A percentile compares a stretch with the other conserved stretches of the same genome.
phyloP scores from a whole-genome alignment of 2,888 invertebrate genomes.

The Spodoptera littoralis region DNA sequence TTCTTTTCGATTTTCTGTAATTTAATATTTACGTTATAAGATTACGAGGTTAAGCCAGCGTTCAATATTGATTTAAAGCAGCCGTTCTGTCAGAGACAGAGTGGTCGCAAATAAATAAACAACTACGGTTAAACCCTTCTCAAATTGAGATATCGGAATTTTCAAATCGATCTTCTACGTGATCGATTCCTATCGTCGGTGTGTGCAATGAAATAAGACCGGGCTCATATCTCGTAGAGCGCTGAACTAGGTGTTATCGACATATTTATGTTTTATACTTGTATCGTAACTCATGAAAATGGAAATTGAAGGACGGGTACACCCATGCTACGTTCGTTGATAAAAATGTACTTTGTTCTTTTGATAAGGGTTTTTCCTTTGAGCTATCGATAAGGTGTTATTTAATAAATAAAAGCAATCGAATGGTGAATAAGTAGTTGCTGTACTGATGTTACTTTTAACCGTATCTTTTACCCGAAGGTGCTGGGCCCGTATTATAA shows the following conservation, averaged over 20 bases:
- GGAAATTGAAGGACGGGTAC: slow-evolving; percentile 41
- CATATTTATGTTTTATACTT: slow-evolving; percentile 15
- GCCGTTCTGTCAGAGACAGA: slow-evolving; percentile 43
- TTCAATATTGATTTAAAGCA: slow-evolving; percentile 57
- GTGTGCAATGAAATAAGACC: slow-evolving; percentile 38
- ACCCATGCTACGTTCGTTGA: slow-evolving; percentile 16
- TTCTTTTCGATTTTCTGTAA: slow-evolving; percentile 49
- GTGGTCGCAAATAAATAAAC: slow-evolving; percentile 37
- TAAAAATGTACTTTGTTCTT: slow-evolving; percentile 18
- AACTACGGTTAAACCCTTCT: slow-evolving; percentile 38
- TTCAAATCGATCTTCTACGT: slow-evolving; percentile 38
- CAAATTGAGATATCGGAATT: slow-evolving; percentile 47
- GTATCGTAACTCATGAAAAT: slow-evolving; percentile 41
- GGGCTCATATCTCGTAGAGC: slow-evolving; percentile 15
- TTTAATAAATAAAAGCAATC: slow-evolving; percentile 11
- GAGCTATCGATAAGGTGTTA: slow-evolving; percentile 1
- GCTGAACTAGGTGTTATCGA: slow-evolving; percentile 35
- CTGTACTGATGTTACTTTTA: no score
- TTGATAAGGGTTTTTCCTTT: slow-evolving; percentile 25
- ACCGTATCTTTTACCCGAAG: no score
- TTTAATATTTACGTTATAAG: slow-evolving; percentile 61
- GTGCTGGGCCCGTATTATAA: no score
- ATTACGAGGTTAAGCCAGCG: slow-evolving; percentile 47
- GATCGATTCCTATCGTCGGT: slow-evolving; percentile 28
- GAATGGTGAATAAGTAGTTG: not conserved